Base-by-base conservation (phyloP, 2,888 invertebrate genomes). In the Drosophila formosana region DNA sequence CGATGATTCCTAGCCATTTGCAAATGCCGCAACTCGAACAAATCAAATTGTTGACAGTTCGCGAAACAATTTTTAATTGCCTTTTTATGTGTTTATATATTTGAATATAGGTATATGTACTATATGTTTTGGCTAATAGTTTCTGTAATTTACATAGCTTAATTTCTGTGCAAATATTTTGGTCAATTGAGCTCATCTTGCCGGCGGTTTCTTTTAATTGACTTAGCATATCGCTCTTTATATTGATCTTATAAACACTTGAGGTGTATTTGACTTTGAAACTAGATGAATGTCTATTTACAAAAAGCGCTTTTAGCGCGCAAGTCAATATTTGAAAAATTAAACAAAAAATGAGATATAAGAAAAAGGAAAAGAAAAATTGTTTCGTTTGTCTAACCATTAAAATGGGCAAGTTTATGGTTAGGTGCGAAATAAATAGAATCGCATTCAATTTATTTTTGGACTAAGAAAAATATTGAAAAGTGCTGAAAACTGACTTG, bases 371-470 rank as follows among this genome's bases (percentile, higher is more conserved):
- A 26, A 30, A 39, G 51, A 51, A 65, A 57, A 30, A 43, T 8
- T 47, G 6, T 57, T 37, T 28, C 52, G 41, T 63, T 67, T 75
- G 67, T 60, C 56, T 62, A 66, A 49, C 82, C 82, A 85, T 82
- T 82, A 80, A 82, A 67, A 43, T 73, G 64, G 26, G 51, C 66
- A 60, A 86, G 57, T 88, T 88, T 80, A 88, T 83, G 86, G 78
- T 18, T 82, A 78, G 83, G 88, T 84, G 83, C 66, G 88, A 84
- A 72, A 74, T 70, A 78, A 82, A 88, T 86, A 66, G 56, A 79
- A 69, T 67, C 55, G 62, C 56, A 80, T 11, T 7, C 5, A 69
- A 69, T 71, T 62, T 60, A 82, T 72, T 72, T 79, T 67, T 63
- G 57, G 65, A 9, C 11, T 25, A 49, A 26, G 28, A n/a, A 75